A percentile compares a stretch with the other conserved stretches of the same genome.
Conservation (phyloP, 2,113 vertebrate species). For the Connochaetes taurinus region DNA sequence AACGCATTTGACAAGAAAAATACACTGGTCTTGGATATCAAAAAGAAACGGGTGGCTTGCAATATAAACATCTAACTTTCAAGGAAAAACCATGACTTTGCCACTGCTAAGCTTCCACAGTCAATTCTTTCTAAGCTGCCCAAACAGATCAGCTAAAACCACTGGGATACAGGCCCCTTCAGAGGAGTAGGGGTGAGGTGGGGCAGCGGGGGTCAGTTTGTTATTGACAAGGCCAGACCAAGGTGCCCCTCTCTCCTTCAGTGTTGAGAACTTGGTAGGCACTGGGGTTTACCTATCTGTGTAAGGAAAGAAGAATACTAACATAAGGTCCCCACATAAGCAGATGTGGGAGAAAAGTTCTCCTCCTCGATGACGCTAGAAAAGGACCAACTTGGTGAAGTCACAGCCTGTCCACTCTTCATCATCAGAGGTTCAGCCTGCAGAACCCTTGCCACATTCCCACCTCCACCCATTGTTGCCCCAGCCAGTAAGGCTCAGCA, state of each 20-base stretch:
- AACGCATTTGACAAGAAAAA: neutral
- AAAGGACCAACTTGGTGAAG: neutral
- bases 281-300: neutral
- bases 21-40: neutral
- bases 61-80: neutral
- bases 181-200: neutral
- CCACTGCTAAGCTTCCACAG: neutral
- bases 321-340: neutral
- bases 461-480: conserved; percentile 51
- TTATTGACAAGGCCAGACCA: neutral
- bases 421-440: conserved; percentile 40
- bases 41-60: neutral
- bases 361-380: neutral
- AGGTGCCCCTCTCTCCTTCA: neutral
- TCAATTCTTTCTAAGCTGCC: neutral
- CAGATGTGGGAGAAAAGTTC: neutral
- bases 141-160: neutral
- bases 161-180: neutral
- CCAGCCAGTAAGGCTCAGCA: conserved; percentile 73
- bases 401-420: neutral
- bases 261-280: neutral
- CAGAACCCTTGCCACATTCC: conserved; percentile 43
- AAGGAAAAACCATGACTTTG: neutral
- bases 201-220: neutral
- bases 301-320: neutral